phyloP scores from a whole-genome alignment of 2,888 invertebrate species.

The Gymnosoma rotundatum region DNA sequence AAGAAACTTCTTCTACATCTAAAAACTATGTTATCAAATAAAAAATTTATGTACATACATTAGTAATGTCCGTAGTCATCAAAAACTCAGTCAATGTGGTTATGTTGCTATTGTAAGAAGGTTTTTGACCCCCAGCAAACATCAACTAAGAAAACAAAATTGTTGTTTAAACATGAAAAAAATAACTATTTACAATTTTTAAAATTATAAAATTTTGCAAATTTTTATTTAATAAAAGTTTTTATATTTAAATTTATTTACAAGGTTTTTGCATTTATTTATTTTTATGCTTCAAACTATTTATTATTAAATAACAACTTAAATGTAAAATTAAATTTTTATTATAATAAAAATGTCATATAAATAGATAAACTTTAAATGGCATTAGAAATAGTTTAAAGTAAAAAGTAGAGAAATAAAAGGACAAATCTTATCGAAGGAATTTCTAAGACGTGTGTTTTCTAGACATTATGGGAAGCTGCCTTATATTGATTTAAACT shows the following conservation, averaged over 20 bases:
- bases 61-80: constrained; percentile 25
- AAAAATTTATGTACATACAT: neutral
- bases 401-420: neutral
- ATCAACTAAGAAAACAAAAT: neutral
- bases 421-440: too few species aligned
- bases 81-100: constrained; percentile 22
- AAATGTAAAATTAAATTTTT: too few species aligned
- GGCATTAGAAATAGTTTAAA: constrained; percentile 27
- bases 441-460: too few species aligned
- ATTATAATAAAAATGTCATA: neutral
- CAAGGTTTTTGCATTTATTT: constrained; percentile 16
- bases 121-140: constrained; percentile 24
- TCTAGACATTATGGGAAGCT: too few species aligned
- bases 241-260: constrained; percentile 45
- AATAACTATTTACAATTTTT: constrained; percentile 51
- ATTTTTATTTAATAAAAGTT: constrained; percentile 53
- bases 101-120: constrained; percentile 17
- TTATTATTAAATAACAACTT: too few species aligned
- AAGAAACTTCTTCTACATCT: constrained; percentile 18
- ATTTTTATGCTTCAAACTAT: neutral
- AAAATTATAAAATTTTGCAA: constrained; percentile 45
- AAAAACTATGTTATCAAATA: constrained; percentile 14
- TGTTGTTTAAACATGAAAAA: neutral
- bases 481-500: too few species aligned
- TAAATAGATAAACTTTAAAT: constrained; percentile 1